Conservation (phyloP, 1,140 invertebrate species). For the Oreohelix idahoensis region DNA sequence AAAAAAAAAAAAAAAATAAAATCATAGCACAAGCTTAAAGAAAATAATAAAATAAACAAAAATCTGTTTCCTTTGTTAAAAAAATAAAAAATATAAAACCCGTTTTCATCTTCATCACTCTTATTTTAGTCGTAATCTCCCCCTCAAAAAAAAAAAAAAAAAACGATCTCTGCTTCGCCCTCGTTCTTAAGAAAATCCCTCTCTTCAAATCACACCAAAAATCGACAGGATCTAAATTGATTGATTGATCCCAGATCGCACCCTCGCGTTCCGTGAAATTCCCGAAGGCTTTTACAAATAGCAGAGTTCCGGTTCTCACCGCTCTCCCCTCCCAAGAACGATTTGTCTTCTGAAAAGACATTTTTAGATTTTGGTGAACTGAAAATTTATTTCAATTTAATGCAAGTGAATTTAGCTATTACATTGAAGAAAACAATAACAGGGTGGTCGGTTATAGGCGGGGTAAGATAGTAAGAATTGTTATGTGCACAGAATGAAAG, state of each 20-base stretch:
- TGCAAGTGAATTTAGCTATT: not conserved
- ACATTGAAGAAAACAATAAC: not conserved
- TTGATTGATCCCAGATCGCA: constrained; percentile 14
- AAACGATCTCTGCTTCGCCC: not conserved
- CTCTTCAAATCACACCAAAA: constrained; percentile 15
- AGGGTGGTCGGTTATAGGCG: too few relatives aligned
- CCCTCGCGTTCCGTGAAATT: not conserved
- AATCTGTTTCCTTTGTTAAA: too few relatives aligned
- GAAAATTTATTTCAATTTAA: not conserved
- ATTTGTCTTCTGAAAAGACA: not conserved
- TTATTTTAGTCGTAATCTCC: constrained; percentile 10
- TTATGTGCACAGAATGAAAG: too few relatives aligned
- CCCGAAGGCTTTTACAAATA: constrained; percentile 3
- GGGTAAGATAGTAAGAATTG: too few relatives aligned
- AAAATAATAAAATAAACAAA: too few relatives aligned
- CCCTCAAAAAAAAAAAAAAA: too few relatives aligned
- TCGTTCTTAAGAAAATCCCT: not conserved
- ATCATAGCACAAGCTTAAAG: too few relatives aligned
- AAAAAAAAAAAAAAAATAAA: too few relatives aligned
- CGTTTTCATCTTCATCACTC: constrained; percentile 1
- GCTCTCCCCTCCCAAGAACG: not conserved
- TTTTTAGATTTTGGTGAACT: constrained; percentile 2
- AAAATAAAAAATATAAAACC: too few relatives aligned
- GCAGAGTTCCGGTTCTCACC: not conserved
- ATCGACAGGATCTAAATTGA: constrained; percentile 10